Conservation (phyloP, 2,797 vertebrate species). For the Poeciliopsis turneri region DNA sequence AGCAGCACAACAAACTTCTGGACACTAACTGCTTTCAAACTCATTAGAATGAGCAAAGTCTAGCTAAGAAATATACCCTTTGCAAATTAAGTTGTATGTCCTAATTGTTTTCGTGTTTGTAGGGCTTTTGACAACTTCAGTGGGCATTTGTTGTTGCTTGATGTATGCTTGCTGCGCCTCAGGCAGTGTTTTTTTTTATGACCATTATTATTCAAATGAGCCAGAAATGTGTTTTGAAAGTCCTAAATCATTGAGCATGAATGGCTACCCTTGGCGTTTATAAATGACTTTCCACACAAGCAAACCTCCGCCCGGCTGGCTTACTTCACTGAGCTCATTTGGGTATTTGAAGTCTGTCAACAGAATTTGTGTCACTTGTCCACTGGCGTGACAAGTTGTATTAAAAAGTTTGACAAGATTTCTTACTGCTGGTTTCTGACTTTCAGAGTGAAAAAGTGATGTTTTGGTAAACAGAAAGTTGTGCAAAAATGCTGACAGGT, state of each 20-base stretch:
- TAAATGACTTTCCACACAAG: constrained; percentile 85
- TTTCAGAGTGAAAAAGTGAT: constrained; percentile 43
- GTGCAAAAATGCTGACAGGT: constrained; percentile 8
- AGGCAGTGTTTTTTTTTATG: constrained; percentile 83
- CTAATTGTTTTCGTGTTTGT: constrained; percentile 83
- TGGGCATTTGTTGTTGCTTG: constrained; percentile 82
- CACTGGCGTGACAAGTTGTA: constrained; percentile 58
- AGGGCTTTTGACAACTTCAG: constrained; percentile 77
- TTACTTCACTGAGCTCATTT: constrained; percentile 80
- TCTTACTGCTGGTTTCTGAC: constrained; percentile 43
- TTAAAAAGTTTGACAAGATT: constrained; percentile 69
- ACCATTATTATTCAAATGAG: constrained; percentile 88
- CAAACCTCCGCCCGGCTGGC: constrained; percentile 70
- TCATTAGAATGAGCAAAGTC: constrained; percentile 79
- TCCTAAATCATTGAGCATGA: constrained; percentile 86
- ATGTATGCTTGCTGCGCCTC: constrained; percentile 77
- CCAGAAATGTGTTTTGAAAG: constrained; percentile 83
- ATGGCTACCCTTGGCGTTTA: constrained; percentile 83
- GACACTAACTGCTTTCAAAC: constrained; percentile 74
- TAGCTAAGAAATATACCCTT: constrained; percentile 71
- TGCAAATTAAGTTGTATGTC: constrained; percentile 80
- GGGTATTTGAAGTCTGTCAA: constrained; percentile 73
- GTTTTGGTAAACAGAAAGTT: constrained; percentile 19
- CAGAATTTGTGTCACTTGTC: constrained; percentile 69
- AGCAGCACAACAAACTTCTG: constrained; percentile 60